Evolutionary conservation across 2,888 invertebrate genomes (phyloP), one percentile per base, ranked within the genome.

Genomic region (Heterodera filipjevi): DNA sequence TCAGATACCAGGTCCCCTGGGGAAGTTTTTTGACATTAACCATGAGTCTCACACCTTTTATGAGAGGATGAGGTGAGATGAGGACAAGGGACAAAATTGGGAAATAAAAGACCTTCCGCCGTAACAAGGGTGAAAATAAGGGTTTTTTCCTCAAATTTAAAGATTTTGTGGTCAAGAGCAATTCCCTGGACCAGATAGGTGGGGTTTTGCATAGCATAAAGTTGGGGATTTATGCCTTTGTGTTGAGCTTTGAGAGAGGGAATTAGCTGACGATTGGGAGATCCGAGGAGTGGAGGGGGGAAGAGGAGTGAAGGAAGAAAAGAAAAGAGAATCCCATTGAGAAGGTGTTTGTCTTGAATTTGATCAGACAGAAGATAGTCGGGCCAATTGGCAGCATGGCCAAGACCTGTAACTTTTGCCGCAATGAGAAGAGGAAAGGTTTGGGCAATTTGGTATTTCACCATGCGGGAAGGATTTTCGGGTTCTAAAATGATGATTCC

Each of bases 381-480:
- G 14, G 71, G 71, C 71, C 71, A 71, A 27, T 59, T 59, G 5
- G 1, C 30, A 19, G 35, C 46, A 1, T 71, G 71, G 14, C 53
- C 53, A 16, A 6, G 71, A 16, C 71, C 71, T 33, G 30, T 49
- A 16, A 33, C 71, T 71, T 71, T 71, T 16, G 71, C 71, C 3
- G 71, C 71, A 16, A 71, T 35, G 10, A 19, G 27, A 1, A 27
- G 3, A 6, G 71, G 71, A 32, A 71, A 71, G 3, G 33, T 10
- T 35, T 53, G 46, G 35, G 71, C 46, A 19, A 71, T 71, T 49
- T 49, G 53, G 39, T 71, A 71, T 35, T 71, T 71, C 8, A 59
- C 59, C 8, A 27, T 59, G 2, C 8, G n/a, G 59, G n/a, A 10
- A 2, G 59, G 59, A 27, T n/a, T 6, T 10, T 8, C 3, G 59